Evolutionary conservation across 92 coral and sea anemone species (phyloP), one percentile per base, ranked within the genome.

Genomic region (Meandrina meandrites): DNA sequence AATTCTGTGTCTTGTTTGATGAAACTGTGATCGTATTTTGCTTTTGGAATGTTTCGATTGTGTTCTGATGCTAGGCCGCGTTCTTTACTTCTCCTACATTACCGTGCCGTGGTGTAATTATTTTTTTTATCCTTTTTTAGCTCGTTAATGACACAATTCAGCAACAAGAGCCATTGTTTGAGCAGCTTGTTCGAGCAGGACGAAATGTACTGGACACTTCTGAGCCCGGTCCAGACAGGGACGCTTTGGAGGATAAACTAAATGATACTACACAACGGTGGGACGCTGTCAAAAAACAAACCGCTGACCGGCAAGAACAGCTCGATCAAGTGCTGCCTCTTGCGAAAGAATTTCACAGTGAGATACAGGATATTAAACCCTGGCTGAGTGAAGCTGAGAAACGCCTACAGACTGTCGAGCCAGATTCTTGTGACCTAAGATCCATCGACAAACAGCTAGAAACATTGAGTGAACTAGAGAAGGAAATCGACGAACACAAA

Each of bases 221-320:
- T 37, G 99, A 97, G 85, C 98, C 97, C 80, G 99, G 99, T 12
- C 98, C 99, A 79, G 99, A 97, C 87, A 88, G 94, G 69, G 99
- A 97, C 27, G 93, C 92, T 15, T 85, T 95, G 76, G 97, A 93
- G 79, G 95, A 90, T 75, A 97, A 91, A 81, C 92, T 97, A 31
- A 94, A 90, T 64, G 99, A 95, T 90, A 91, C 96, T 9, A 97
- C 92, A 60, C 89, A 97, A 60, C 88, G 99, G 30, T 95, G 95
- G 98, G 81, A 95, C 24, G 86, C 81, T 57, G 94, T 94, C 76
- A 96, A 91, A 62, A 95, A 82, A 67, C 92, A 93, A 66, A 95
- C 98, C 28, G 80, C 85, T 62, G 93, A 94, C 69, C 99, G 98
- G 45, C 96, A 92, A 79, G 94, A 92, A 74, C 94, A 88, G 75